phyloP scores from a whole-genome alignment of 2,113 vertebrate genomes.

The Epinephelus fuscoguttatus region DNA sequence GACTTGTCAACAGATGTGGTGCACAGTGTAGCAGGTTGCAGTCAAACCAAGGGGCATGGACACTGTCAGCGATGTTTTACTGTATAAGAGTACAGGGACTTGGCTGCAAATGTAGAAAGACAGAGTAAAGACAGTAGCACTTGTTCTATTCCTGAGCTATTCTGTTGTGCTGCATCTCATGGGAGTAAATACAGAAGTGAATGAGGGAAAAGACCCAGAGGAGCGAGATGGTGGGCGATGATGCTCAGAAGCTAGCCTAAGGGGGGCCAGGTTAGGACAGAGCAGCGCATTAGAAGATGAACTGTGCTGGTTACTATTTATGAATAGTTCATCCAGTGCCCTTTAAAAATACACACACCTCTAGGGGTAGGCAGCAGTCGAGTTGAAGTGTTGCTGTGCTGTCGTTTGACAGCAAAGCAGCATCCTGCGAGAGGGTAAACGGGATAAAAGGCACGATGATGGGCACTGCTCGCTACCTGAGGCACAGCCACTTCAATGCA shows the following conservation, averaged over 20 bases:
- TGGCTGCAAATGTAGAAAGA: constrained; percentile 61
- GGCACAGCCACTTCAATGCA: constrained; percentile 69
- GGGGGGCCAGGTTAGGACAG: constrained; percentile 47
- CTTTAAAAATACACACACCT: constrained; percentile 82
- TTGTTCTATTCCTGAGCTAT: constrained; percentile 53
- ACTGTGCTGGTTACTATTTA: constrained; percentile 70
- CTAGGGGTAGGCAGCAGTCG: constrained; percentile 61
- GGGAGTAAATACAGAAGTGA: constrained; percentile 61
- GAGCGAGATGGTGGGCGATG: constrained; percentile 57
- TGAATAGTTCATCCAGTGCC: constrained; percentile 78
- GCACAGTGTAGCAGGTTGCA: constrained; percentile 42
- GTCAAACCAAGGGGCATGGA: constrained; percentile 50
- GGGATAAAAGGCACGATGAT: constrained; percentile 77
- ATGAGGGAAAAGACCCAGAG: constrained; percentile 37
- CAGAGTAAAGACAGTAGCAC: constrained; percentile 30
- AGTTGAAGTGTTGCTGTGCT: constrained; percentile 65
- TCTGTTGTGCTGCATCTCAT: constrained; percentile 47
- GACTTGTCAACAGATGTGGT: constrained; percentile 65
- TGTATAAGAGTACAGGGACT: constrained; percentile 28
- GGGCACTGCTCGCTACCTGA: constrained; percentile 75
- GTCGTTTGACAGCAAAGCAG: constrained; percentile 71
- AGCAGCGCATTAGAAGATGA: constrained; percentile 60
- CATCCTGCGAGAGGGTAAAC: constrained; percentile 78
- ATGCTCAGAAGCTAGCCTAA: constrained; percentile 38
- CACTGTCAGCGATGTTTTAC: constrained; percentile 33